Percentiles rank a stretch among this genome's conserved stretches.
Conservation (phyloP, 2,113 vertebrate species). For the Micronisus gabar region DNA sequence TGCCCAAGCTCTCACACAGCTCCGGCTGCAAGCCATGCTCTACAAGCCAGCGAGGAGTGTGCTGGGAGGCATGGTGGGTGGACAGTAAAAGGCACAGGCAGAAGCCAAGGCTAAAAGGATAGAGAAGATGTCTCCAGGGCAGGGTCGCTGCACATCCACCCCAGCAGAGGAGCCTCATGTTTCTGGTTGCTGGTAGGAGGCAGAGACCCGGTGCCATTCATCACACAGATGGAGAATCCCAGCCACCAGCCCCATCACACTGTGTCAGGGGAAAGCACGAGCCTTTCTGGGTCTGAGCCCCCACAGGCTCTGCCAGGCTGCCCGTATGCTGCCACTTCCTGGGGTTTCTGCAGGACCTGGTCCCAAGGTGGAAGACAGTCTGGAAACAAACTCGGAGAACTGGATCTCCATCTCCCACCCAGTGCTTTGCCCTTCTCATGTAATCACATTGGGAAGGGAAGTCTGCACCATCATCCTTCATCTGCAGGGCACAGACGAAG, state of each 20-base stretch:
- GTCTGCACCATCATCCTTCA: neutral
- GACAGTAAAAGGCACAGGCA: slow-evolving; percentile 30
- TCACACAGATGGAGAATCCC: neutral
- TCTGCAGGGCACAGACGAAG: fast-evolving
- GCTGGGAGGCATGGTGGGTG: neutral
- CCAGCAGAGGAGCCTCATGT: neutral
- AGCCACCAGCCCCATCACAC: neutral
- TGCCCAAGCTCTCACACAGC: neutral
- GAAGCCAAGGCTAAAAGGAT: slow-evolving; percentile 32
- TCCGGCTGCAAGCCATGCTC: slow-evolving; percentile 15
- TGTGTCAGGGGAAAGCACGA: neutral
- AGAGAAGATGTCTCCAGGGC: neutral
- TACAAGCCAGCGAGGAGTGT: neutral
- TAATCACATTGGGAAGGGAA: neutral
- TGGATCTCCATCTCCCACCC: neutral
- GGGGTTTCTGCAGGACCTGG: neutral
- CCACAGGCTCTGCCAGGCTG: neutral
- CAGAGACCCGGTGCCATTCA: neutral
- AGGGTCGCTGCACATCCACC: neutral
- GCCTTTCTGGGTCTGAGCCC: neutral
- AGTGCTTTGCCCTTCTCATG: neutral
- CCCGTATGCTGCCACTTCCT: fast-evolving
- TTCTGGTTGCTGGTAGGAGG: neutral
- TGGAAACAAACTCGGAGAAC: neutral
- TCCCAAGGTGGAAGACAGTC: neutral